Conservation (phyloP, 1,140 invertebrate genomes). For the Drosophila takahashii region DNA sequence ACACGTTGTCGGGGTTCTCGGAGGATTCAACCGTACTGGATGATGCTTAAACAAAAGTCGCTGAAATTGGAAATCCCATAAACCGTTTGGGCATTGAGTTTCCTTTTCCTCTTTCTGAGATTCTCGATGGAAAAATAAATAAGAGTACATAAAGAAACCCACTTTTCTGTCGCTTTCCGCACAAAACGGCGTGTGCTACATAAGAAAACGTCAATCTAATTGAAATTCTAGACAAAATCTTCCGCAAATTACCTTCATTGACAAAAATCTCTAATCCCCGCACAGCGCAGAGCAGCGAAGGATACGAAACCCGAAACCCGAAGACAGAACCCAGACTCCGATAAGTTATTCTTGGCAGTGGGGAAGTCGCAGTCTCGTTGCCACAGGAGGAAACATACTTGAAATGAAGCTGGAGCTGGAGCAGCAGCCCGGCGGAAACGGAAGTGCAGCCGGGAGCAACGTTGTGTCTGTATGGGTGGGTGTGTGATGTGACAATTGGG, state of each 20-base stretch:
- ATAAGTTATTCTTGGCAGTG: constrained; percentile 53
- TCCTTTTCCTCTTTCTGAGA: constrained; percentile 3
- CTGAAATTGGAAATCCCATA: constrained; percentile 41
- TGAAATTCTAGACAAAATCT: constrained; percentile 84
- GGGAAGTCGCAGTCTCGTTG: constrained; percentile 2
- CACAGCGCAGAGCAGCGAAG: constrained; percentile 21
- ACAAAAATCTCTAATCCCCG: constrained; percentile 83
- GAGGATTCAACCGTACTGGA: not conserved
- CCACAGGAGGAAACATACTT: constrained; percentile 44
- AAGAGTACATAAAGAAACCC: constrained; percentile 2
- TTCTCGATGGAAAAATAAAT: constrained; percentile 17
- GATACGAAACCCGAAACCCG: constrained; percentile 59
- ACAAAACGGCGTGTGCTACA: constrained; percentile 21
- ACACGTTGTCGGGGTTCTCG: constrained; percentile 6
- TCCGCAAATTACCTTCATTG: constrained; percentile 83
- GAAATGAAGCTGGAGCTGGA: constrained; percentile 30
- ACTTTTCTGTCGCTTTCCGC: not conserved
- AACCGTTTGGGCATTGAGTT: constrained; percentile 29
- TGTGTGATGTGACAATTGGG: constrained; percentile 46
- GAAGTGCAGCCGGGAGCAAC: constrained; percentile 47
- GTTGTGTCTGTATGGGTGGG: constrained; percentile 12
- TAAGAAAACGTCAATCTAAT: constrained; percentile 77
- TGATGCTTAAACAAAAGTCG: constrained; percentile 1
- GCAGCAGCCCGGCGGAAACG: constrained; percentile 45
- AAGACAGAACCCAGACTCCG: constrained; percentile 22